These are phyloP conservation scores for Chelmon rostratus DNA, from an alignment of 2,797 vertebrate genomes.

Conservation along the genomic window DNA sequence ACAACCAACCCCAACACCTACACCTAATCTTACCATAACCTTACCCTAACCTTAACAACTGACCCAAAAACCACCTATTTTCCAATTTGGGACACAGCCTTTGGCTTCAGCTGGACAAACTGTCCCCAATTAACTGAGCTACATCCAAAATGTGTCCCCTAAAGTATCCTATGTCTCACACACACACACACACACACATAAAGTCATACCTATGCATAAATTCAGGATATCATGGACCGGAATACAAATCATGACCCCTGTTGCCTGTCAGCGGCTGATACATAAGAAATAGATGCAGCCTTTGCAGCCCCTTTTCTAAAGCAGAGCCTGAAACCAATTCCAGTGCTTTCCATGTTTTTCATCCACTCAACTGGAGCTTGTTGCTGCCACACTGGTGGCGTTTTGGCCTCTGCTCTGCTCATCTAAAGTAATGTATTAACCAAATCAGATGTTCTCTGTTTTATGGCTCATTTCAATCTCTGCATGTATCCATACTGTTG, in stretches of 20 bases:
- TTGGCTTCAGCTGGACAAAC: too few species aligned
- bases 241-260: slow-evolving; percentile 76
- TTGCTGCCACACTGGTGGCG: slow-evolving; percentile 4
- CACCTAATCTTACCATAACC: too few species aligned
- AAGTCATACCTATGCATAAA: slow-evolving; percentile 69
- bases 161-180: neutral
- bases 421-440: slow-evolving; percentile 7
- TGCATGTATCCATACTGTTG: slow-evolving; percentile 10
- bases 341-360: slow-evolving; percentile 21
- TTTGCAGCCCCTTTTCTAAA: slow-evolving; percentile 33
- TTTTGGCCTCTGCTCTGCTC: slow-evolving; percentile 16
- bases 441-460: neutral
- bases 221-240: slow-evolving; percentile 43
- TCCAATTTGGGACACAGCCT: too few species aligned
- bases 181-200: neutral
- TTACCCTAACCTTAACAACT: too few species aligned
- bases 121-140: too few species aligned
- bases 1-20: too few species aligned
- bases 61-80: too few species aligned
- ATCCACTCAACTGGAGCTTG: slow-evolving; percentile 12
- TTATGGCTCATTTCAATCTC: slow-evolving; percentile 17
- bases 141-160: too few species aligned
- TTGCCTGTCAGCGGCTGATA: slow-evolving; percentile 56
- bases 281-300: slow-evolving; percentile 57
- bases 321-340: slow-evolving; percentile 46